Evolutionary conservation across 2,113 vertebrate genomes (phyloP), one percentile per base, ranked within the genome.

Genomic region (Balaeniceps rex): DNA sequence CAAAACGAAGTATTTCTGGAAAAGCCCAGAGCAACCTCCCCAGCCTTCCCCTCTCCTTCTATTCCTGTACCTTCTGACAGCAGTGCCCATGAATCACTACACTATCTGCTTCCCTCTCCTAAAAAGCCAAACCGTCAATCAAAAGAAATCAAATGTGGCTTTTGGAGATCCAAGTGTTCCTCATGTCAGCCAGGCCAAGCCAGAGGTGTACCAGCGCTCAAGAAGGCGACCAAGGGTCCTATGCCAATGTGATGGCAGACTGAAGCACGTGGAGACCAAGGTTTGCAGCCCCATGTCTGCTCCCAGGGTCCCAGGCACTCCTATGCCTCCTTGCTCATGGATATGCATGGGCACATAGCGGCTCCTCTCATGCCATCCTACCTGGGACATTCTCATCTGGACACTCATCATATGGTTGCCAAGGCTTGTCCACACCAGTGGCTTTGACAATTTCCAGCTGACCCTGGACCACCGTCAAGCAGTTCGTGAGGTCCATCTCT

Each of bases 301-400:
- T 82, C 46, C 52, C 76, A 64, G 22, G 21, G 16, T 52, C 63
- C 36, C 55, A 61, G 28, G 34, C 16, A 26, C 23, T 14, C 19
- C 65, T 21, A 3, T 23, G 26, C 22, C 12, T 0, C 28, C 36
- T 52, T 83, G 38, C 9, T 40, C 46, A 7, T 33, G 61, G 44
- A 38, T 16, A 24, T 2, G 7, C 23, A 10, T 0, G 22, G 44
- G 10, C 60, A 54, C 52, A 22, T 3, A 58, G 58, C 4, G 5
- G 58, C 44, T 81, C 33, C 68, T 76, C 63, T 46, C 38, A 6
- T 3, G 33, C 28, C 63, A 26, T 28, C 57, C 58, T 44, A 7
- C 61, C 23, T 71, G 69, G 68, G 18, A 55, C 21, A 14, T n/a
- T 28, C n/a, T n/a, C 33, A 82, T 31, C 79, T 31, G 52, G 46